Percentiles rank a stretch among this genome's conserved stretches.
phyloP scores from a whole-genome alignment of 2,888 invertebrate genomes.

The Cepaea hortensis region DNA sequence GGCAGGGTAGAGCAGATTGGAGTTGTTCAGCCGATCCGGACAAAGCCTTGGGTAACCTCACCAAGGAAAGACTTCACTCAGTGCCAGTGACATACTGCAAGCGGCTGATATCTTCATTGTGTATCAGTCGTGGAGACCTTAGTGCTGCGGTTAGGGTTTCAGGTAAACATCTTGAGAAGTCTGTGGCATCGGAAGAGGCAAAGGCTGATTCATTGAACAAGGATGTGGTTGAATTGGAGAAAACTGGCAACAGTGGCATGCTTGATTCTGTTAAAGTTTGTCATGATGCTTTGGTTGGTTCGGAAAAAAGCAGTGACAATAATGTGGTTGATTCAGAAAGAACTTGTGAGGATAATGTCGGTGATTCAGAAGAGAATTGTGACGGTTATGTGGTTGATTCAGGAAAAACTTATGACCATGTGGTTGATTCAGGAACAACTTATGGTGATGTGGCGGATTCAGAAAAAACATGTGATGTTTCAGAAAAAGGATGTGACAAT shows the following conservation, averaged over 20 bases:
- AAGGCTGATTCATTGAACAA: neutral
- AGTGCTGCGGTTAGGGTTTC: neutral
- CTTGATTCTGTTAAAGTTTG: neutral
- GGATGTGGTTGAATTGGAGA: neutral
- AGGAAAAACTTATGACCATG: too few relatives aligned
- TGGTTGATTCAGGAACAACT: too few relatives aligned
- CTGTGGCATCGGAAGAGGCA: neutral
- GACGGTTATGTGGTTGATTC: too few relatives aligned
- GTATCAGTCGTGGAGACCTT: constrained; percentile 25
- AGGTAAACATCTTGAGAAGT: neutral
- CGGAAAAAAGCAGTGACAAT: neutral
- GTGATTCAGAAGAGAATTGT: neutral
- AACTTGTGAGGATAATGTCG: neutral
- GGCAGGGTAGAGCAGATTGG: constrained; percentile 39
- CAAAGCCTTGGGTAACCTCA: neutral
- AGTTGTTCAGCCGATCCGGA: neutral
- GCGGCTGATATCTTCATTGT: constrained; percentile 30
- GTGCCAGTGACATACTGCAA: constrained; percentile 13
- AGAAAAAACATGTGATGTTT: too few relatives aligned
- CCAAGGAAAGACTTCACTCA: neutral
- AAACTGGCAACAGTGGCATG: neutral
- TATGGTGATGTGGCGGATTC: too few relatives aligned
- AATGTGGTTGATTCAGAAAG: neutral
- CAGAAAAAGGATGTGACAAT: too few relatives aligned
- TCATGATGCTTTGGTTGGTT: neutral